These are phyloP conservation scores for Nannobrachium achirus DNA, from an alignment of 2,113 vertebrate species.

Conservation along the genomic window DNA sequence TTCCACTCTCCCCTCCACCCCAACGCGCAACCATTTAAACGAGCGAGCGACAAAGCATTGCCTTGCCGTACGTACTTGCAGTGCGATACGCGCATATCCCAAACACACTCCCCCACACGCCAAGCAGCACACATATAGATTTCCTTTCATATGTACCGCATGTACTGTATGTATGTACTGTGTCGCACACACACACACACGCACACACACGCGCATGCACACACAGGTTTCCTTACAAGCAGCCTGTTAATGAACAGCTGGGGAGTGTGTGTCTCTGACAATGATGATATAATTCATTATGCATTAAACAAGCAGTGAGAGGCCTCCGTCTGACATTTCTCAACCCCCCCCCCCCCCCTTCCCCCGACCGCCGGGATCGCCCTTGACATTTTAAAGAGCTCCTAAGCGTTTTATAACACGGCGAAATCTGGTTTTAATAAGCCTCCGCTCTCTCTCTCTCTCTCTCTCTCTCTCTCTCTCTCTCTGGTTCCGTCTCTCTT, in stretches of 20 bases:
- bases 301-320: constrained; percentile 94
- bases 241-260: constrained; percentile 89
- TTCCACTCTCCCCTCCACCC: too few relatives aligned
- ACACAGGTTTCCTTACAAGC: constrained; percentile 51
- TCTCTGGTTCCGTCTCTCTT: constrained; percentile 22
- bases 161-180: too few relatives aligned
- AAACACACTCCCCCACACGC: neutral
- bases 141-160: too few relatives aligned
- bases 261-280: constrained; percentile 88
- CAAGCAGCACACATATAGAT: too few relatives aligned
- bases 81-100: too few relatives aligned
- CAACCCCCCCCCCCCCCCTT: constrained; percentile 62
- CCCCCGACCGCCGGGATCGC: constrained; percentile 92
- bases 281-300: constrained; percentile 97
- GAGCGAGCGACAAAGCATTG: too few relatives aligned
- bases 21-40: too few relatives aligned
- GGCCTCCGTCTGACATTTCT: constrained; percentile 80
- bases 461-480: constrained; percentile 59
- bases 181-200: constrained; percentile 11
- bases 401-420: constrained; percentile 98
- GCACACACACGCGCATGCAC: constrained; percentile 12
- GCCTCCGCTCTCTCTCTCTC: constrained; percentile 55
- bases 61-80: too few relatives aligned
- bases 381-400: constrained; percentile 99
- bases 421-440: constrained; percentile 99